These are phyloP conservation scores for Myanophis thanlyinensis DNA, from an alignment of 2,113 vertebrate genomes.

Conservation along the genomic window DNA sequence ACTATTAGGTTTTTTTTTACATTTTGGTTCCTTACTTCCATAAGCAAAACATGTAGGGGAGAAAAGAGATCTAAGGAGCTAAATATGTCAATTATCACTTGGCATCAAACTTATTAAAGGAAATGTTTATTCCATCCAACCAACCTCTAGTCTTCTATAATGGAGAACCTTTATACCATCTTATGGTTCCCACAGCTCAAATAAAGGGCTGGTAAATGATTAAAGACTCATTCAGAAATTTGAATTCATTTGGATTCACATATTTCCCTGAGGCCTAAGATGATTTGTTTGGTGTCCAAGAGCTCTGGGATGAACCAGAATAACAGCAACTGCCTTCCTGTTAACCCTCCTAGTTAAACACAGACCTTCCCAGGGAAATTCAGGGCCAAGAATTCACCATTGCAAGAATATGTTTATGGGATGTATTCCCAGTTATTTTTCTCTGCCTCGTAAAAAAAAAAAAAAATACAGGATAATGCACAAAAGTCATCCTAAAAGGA, in stretches of 20 bases:
- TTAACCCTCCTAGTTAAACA: too few species aligned
- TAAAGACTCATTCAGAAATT: neutral
- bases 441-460: neutral
- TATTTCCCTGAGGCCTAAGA: neutral
- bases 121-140: neutral
- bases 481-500: slow-evolving; percentile 24
- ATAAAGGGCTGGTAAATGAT: neutral
- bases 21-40: neutral
- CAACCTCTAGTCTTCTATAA: neutral
- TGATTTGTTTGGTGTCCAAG: neutral
- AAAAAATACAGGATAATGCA: slow-evolving; percentile 26
- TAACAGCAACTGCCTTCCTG: neutral
- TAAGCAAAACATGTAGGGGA: neutral
- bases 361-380: neutral
- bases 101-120: neutral
- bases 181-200: neutral
- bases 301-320: neutral
- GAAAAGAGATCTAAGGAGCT: neutral
- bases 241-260: neutral
- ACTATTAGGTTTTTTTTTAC: neutral
- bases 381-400: neutral
- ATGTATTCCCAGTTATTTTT: neutral
- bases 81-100: neutral
- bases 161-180: neutral
- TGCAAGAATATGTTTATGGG: neutral